These are phyloP conservation scores for Caranx ignobilis DNA, from an alignment of 2,113 vertebrate genomes.

Conservation along the genomic window DNA sequence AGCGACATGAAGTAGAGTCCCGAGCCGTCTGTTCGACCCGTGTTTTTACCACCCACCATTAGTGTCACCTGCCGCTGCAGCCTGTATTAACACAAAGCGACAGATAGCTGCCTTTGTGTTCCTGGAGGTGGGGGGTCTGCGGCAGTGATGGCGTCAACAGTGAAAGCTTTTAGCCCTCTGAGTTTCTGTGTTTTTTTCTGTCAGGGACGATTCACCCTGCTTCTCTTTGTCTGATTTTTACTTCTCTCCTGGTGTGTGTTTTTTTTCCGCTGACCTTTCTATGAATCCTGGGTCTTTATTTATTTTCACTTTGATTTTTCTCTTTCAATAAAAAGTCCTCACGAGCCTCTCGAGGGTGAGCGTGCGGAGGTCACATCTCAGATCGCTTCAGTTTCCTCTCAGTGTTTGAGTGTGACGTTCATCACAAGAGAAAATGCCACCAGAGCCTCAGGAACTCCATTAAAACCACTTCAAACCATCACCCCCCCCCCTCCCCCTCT, in stretches of 20 bases:
- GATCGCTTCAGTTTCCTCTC: neutral
- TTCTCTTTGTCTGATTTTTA: neutral
- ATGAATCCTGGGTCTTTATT: neutral
- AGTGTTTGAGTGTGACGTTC: neutral
- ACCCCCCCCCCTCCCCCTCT: neutral
- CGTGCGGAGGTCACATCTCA: neutral
- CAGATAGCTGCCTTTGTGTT: neutral
- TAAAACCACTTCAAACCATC: neutral
- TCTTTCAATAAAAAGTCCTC: too few relatives aligned
- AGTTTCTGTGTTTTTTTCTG: neutral
- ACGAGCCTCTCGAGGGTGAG: neutral
- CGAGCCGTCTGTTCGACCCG: neutral
- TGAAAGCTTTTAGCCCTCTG: slow-evolving; percentile 28
- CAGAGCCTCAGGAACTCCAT: neutral
- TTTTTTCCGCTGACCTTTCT: neutral
- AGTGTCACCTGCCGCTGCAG: neutral
- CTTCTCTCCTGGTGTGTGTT: neutral
- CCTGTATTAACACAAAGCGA: neutral
- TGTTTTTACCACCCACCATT: slow-evolving; percentile 32
- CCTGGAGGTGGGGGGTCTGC: neutral
- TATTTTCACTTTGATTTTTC: neutral
- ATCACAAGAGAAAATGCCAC: neutral
- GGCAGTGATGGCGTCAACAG: neutral
- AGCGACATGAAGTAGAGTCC: too few relatives aligned
- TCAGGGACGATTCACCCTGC: neutral